These are phyloP conservation scores for Petrocephalus schoutedeni DNA, from an alignment of 2,797 vertebrate genomes.

Conservation along the genomic window DNA sequence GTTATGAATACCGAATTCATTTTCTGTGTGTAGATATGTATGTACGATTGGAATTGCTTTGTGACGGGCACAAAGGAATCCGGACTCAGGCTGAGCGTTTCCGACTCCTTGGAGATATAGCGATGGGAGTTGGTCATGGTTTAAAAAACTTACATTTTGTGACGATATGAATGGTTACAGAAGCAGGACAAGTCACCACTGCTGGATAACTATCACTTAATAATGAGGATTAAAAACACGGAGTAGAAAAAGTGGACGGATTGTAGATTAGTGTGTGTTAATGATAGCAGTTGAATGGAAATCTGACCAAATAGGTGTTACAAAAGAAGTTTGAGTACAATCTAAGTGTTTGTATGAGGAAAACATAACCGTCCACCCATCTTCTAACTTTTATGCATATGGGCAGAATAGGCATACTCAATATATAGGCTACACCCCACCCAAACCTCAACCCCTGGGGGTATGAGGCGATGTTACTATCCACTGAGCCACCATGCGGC, in stretches of 20 bases:
- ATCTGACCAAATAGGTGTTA: neutral
- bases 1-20: neutral
- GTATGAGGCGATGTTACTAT: too few species aligned
- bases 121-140: neutral
- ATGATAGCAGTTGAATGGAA: neutral
- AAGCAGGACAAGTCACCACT: neutral
- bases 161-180: neutral
- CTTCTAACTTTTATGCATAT: neutral
- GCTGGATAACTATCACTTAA: neutral
- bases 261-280: neutral
- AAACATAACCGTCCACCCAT: neutral
- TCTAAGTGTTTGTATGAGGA: neutral
- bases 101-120: neutral
- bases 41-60: neutral
- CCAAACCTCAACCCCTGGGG: too few species aligned
- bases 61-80: neutral
- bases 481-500: neutral
- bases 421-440: neutral
- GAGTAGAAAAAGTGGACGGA: too few species aligned
- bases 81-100: neutral
- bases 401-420: neutral
- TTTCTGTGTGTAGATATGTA: conserved; percentile 1
- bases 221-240: neutral
- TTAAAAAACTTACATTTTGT: neutral
- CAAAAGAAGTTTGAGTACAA: neutral